phyloP scores from a whole-genome alignment of 2,797 vertebrate genomes.

The Falco biarmicus region DNA sequence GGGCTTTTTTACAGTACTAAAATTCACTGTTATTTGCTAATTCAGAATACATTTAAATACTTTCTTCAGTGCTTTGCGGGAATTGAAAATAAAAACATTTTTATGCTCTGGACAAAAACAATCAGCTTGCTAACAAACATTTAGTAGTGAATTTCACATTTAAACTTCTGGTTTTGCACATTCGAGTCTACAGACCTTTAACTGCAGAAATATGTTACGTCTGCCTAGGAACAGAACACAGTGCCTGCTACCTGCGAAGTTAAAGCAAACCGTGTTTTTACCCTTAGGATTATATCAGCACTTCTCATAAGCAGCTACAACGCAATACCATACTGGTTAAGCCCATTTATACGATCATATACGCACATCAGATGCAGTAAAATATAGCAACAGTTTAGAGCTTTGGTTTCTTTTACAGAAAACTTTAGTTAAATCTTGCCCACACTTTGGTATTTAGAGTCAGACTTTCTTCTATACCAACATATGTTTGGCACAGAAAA shows the following conservation, averaged over 20 bases:
- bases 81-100: neutral
- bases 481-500: conserved; percentile 64
- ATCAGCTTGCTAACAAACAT: neutral
- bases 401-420: conserved; percentile 42
- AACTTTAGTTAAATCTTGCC: conserved; percentile 56
- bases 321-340: neutral
- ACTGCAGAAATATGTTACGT: neutral
- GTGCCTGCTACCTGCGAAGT: neutral
- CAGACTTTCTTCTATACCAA: conserved; percentile 50
- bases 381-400: conserved; percentile 48
- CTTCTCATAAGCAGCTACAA: neutral
- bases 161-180: neutral
- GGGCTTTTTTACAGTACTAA: neutral
- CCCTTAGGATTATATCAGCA: neutral
- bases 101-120: neutral
- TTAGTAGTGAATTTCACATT: neutral
- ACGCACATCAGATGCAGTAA: neutral
- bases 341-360: neutral
- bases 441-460: conserved; percentile 66
- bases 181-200: neutral
- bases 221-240: neutral
- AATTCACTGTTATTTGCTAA: neutral
- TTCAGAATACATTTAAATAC: neutral
- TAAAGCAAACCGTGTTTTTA: neutral
- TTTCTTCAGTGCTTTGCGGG: neutral